Evolutionary conservation across 1,140 invertebrate genomes (phyloP).

Genomic region (Halesus radiatus): DNA sequence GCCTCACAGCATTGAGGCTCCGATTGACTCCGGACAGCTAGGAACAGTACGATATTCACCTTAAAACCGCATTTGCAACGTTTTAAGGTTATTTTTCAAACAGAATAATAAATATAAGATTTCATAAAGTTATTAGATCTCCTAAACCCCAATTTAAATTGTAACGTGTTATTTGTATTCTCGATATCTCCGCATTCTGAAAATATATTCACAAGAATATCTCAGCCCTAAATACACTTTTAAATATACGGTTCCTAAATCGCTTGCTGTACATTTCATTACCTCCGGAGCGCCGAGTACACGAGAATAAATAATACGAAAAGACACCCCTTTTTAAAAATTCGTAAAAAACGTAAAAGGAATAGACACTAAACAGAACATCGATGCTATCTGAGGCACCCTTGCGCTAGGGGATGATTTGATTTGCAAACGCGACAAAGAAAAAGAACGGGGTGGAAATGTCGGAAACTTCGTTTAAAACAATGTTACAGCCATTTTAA

Average conservation of each 20-base stretch:
- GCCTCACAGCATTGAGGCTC: no score
- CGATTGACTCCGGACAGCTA: no score
- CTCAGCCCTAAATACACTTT: no score
- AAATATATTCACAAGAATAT: no score
- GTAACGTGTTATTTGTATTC: no score
- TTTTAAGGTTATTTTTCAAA: no score
- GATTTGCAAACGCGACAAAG: slow-evolving; percentile 53
- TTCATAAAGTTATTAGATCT: no score
- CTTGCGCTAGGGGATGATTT: slow-evolving; percentile 44
- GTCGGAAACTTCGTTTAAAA: slow-evolving; percentile 29
- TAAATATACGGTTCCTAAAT: not conserved
- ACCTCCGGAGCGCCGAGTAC: not conserved
- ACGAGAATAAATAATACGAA: slow-evolving; percentile 4
- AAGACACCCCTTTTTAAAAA: slow-evolving; percentile 28
- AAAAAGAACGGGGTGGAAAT: slow-evolving; percentile 32
- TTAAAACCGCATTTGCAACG: no score
- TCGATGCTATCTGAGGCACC: slow-evolving; percentile 26
- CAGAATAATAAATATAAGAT: no score
- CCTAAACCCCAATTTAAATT: no score
- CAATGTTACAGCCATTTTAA: not conserved
- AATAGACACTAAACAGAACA: slow-evolving; percentile 31
- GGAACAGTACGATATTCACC: no score
- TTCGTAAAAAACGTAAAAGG: slow-evolving; percentile 21
- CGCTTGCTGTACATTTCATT: slow-evolving; percentile 22
- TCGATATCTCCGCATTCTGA: no score